phyloP scores from a whole-genome alignment of 2,888 invertebrate species.

The Druceiella hillmani region DNA sequence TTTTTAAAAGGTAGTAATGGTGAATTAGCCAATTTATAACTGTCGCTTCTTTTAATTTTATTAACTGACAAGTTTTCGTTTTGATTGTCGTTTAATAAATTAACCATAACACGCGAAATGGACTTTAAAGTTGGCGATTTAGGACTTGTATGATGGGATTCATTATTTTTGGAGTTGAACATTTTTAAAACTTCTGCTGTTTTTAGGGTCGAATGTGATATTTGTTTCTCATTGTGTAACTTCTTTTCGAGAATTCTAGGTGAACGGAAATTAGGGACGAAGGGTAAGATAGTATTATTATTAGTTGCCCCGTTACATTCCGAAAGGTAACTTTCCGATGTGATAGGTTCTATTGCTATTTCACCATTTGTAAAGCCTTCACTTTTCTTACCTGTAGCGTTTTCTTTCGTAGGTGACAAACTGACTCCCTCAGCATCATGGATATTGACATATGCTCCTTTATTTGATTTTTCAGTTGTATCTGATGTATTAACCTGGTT shows the following conservation, averaged over 20 bases:
- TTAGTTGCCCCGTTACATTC: too few relatives aligned
- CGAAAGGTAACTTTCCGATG: too few relatives aligned
- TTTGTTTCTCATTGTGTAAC: conserved; percentile 32
- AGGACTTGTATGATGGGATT: conserved; percentile 18
- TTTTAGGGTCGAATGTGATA: conserved; percentile 32
- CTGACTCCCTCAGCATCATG: conserved; percentile 58
- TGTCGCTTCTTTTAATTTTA: conserved; percentile 75
- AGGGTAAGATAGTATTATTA: conserved; percentile 39
- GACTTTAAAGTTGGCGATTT: conserved; percentile 24
- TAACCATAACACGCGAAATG: conserved; percentile 1
- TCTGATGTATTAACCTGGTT: conserved; percentile 42
- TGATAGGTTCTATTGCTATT: conserved; percentile 28
- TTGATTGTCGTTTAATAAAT: conserved; percentile 19
- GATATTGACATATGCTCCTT: conserved; percentile 68
- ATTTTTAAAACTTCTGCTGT: conserved; percentile 46
- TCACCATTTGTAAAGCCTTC: conserved; percentile 33
- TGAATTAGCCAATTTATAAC: conserved; percentile 77
- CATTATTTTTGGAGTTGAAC: conserved; percentile 38
- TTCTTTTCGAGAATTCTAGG: conserved; percentile 42
- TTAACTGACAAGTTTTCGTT: conserved; percentile 33
- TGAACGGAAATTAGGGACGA: conserved; percentile 46
- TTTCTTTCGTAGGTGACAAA: conserved; percentile 55
- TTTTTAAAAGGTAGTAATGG: conserved; percentile 62
- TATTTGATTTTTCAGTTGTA: conserved; percentile 38
- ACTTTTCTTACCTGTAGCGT: conserved; percentile 63